Conservation (phyloP, 2,888 invertebrate species). For the Hyposoter didymator region DNA sequence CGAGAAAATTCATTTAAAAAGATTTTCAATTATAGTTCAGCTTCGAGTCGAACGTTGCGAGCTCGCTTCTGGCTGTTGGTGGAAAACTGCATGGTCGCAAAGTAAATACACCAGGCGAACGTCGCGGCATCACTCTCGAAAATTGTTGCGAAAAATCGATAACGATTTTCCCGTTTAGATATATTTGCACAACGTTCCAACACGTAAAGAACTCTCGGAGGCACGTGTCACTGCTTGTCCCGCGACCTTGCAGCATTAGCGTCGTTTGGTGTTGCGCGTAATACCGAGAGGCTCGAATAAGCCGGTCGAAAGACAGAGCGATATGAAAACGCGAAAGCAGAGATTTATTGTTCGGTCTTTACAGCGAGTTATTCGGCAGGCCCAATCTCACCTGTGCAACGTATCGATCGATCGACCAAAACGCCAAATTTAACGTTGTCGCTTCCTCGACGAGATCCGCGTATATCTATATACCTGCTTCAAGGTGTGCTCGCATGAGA, state of each 20-base stretch:
- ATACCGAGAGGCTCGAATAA: neutral
- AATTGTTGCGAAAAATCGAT: neutral
- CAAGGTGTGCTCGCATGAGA: constrained; percentile 2
- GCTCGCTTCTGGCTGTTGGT: neutral
- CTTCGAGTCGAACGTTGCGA: neutral
- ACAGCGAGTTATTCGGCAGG: neutral
- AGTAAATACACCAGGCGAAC: neutral
- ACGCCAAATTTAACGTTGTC: neutral
- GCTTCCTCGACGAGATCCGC: neutral
- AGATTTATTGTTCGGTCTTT: neutral
- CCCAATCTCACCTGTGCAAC: neutral
- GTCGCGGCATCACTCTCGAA: neutral
- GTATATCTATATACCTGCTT: neutral
- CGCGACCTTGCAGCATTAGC: constrained; percentile 13
- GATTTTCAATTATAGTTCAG: neutral
- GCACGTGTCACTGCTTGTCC: constrained; percentile 22
- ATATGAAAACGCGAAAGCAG: neutral
- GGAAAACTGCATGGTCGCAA: neutral
- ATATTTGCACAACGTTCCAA: neutral
- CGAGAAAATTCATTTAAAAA: neutral
- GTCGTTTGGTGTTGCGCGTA: constrained; percentile 1
- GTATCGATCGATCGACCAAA: constrained; percentile 4
- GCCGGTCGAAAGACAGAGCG: neutral
- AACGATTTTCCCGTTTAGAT: neutral
- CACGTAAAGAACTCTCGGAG: neutral